These are phyloP conservation scores for Ischnus inquisitorius DNA, from an alignment of 2,888 invertebrate species.

Conservation along the genomic window DNA sequence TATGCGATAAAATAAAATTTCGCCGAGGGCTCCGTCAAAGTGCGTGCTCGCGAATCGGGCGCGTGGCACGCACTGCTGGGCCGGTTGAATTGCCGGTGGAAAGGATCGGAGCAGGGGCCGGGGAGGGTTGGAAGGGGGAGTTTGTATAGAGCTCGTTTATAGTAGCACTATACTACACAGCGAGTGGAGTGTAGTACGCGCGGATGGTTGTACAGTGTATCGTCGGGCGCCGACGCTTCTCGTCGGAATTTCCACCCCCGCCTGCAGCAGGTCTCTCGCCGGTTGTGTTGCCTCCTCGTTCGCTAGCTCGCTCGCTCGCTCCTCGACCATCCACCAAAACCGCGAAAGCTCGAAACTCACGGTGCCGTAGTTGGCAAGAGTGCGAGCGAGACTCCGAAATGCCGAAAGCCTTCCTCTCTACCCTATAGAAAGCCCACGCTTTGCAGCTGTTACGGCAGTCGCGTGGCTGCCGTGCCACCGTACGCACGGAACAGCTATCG, in stretches of 20 bases:
- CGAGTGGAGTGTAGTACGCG: slow-evolving; percentile 72
- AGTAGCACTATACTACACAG: slow-evolving; percentile 46
- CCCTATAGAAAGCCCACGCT: slow-evolving; percentile 58
- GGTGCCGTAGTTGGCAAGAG: slow-evolving; percentile 46
- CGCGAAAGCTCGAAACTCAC: slow-evolving; percentile 79
- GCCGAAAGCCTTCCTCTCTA: slow-evolving; percentile 73
- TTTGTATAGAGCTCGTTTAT: slow-evolving; percentile 55
- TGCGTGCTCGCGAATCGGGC: slow-evolving; percentile 79
- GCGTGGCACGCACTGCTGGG: slow-evolving; percentile 82
- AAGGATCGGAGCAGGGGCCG: slow-evolving; percentile 62
- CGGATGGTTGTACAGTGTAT: slow-evolving; percentile 77
- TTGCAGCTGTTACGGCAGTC: slow-evolving; percentile 78
- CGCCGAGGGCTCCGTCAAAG: slow-evolving; percentile 52
- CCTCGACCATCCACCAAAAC: slow-evolving; percentile 74
- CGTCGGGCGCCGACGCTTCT: slow-evolving; percentile 82
- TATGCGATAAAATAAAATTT: slow-evolving; percentile 9
- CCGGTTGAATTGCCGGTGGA: slow-evolving; percentile 58
- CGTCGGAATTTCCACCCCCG: slow-evolving; percentile 72
- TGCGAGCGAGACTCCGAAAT: slow-evolving; percentile 73
- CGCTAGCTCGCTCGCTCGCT: slow-evolving; percentile 70
- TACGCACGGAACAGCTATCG: slow-evolving; percentile 76
- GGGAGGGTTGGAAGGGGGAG: no score
- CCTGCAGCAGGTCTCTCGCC: slow-evolving; percentile 64
- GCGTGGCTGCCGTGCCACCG: slow-evolving; percentile 82
- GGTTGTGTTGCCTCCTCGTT: slow-evolving; percentile 50